A percentile compares a stretch with the other conserved stretches of the same genome.
Conservation (phyloP, 35 echinoderm and acorn worm species). For the Apostichopus parvimensis region DNA sequence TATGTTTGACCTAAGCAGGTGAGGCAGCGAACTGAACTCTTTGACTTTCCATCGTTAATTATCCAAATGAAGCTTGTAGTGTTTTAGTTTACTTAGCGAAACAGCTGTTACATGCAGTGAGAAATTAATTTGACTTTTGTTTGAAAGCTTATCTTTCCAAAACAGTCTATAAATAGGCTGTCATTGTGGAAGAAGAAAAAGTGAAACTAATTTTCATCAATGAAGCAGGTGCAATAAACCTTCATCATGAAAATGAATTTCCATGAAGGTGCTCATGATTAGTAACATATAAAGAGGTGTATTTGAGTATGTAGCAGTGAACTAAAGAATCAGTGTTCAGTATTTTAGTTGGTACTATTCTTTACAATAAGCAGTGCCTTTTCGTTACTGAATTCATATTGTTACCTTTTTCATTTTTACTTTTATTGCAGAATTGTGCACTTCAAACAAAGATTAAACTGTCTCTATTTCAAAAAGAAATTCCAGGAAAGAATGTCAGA, state of each 20-base stretch:
- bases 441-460: conserved; percentile 95
- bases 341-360: neutral
- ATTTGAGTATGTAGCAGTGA: neutral
- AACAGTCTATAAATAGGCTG: too few relatives aligned
- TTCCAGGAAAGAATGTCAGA: conserved; percentile 94
- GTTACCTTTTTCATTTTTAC: neutral
- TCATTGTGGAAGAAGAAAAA: too few relatives aligned
- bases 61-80: too few relatives aligned
- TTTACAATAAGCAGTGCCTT: neutral
- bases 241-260: too few relatives aligned
- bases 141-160: too few relatives aligned
- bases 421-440: conserved; percentile 78
- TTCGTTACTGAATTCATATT: neutral
- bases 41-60: too few relatives aligned
- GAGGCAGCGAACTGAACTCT: neutral
- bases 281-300: neutral
- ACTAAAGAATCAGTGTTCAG: neutral
- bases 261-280: too few relatives aligned
- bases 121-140: too few relatives aligned
- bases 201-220: neutral
- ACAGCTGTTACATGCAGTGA: too few relatives aligned
- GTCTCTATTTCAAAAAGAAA: conserved; percentile 97
- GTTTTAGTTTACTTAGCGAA: too few relatives aligned
- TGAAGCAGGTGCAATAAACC: neutral
- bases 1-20: conserved; percentile 94